Conservation (phyloP, 2,797 vertebrate species). For the Typhlichthys subterraneus region DNA sequence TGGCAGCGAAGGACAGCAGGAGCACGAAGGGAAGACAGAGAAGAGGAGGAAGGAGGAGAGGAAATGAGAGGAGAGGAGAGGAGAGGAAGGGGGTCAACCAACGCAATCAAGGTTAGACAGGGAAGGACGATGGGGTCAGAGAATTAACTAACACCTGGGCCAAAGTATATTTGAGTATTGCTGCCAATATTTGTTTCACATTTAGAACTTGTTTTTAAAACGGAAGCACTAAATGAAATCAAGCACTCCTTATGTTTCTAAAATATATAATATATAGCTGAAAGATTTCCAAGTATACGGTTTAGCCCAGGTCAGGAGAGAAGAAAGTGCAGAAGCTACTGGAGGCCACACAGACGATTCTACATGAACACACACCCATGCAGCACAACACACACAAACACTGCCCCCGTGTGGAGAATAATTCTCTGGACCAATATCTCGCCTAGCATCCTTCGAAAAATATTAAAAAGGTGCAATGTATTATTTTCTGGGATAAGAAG, state of each 20-base stretch:
- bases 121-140: constrained; percentile 29
- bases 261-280: too few species aligned
- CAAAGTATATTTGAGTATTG: constrained; percentile 2
- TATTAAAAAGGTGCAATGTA: background rate
- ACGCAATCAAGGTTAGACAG: constrained; percentile 45
- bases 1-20: constrained; percentile 79
- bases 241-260: background rate
- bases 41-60: constrained; percentile 42
- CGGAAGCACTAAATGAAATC: background rate
- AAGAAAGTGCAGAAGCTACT: constrained; percentile 11
- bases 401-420: background rate
- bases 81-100: constrained; percentile 29
- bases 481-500: too few species aligned
- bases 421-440: background rate
- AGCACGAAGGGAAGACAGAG: constrained; percentile 38
- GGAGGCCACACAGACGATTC: background rate
- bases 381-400: constrained; percentile 14
- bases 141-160: constrained; percentile 6
- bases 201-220: background rate
- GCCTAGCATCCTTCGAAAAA: too few species aligned
- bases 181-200: background rate
- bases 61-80: constrained; percentile 7
- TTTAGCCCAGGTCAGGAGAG: background rate
- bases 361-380: constrained; percentile 20
- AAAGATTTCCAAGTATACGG: background rate